Evolutionary conservation across 2,888 invertebrate genomes (phyloP).

Genomic region (Tachina grossa): DNA sequence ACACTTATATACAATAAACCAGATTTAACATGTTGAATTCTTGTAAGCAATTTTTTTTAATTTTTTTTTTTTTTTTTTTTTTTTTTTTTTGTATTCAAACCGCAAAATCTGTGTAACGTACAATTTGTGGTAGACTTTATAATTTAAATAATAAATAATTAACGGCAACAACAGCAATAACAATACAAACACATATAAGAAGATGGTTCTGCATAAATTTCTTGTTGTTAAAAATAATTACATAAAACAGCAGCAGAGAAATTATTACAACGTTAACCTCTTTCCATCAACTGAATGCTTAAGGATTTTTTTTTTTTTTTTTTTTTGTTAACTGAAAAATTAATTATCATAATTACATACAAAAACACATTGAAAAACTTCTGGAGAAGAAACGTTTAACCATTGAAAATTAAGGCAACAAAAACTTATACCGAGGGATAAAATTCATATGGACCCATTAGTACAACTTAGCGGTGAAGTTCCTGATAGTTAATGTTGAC

Average conservation of each 20-base stretch:
- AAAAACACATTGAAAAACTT: background rate
- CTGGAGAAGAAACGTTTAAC: background rate
- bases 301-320: background rate
- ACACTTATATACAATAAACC: constrained; percentile 15
- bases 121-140: constrained; percentile 56
- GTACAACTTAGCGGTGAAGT: too few relatives aligned
- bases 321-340: constrained; percentile 28
- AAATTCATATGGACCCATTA: too few relatives aligned
- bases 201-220: constrained; percentile 27
- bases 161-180: constrained; percentile 2
- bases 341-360: constrained; percentile 38
- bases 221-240: constrained; percentile 32
- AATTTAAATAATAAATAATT: constrained; percentile 40
- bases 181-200: background rate
- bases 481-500: too few relatives aligned
- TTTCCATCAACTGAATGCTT: constrained; percentile 27
- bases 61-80: background rate
- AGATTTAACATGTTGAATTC: constrained; percentile 56
- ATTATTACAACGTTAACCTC: constrained; percentile 26
- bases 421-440: too few relatives aligned
- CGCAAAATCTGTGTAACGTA: constrained; percentile 64
- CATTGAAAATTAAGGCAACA: background rate
- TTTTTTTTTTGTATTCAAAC: constrained; percentile 25
- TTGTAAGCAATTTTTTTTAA: constrained; percentile 34
- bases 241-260: constrained; percentile 1